phyloP scores from a whole-genome alignment of 2,888 invertebrate species.

The Chirona hameri region DNA sequence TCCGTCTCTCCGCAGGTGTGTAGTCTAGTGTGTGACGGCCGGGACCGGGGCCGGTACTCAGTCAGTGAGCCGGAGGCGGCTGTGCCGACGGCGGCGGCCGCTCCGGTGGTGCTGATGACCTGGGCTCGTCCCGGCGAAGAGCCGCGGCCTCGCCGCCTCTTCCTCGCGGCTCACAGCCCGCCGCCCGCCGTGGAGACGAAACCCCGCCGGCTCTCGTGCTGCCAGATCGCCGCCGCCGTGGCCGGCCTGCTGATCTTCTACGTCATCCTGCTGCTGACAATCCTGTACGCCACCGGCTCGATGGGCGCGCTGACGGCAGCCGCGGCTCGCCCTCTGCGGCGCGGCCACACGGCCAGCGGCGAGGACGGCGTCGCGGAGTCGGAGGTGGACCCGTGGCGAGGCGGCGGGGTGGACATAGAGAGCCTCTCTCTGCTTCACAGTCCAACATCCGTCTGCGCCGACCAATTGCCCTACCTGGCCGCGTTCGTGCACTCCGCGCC shows the following conservation, averaged over 20 bases:
- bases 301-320: neutral
- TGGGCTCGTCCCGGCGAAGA: neutral
- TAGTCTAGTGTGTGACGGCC: neutral
- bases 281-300: constrained; percentile 7
- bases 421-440: neutral
- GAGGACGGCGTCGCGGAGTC: neutral
- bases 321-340: neutral
- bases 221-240: neutral
- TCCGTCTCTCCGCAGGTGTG: neutral
- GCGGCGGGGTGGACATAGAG: neutral
- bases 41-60: neutral
- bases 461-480: constrained; percentile 23
- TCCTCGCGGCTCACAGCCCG: neutral
- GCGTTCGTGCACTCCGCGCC: constrained; percentile 38
- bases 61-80: neutral
- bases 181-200: neutral
- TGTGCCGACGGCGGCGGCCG: neutral
- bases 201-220: constrained; percentile 5
- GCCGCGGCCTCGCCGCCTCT: constrained; percentile 4
- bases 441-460: neutral
- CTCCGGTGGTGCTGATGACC: constrained; percentile 8
- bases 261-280: neutral
- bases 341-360: neutral
- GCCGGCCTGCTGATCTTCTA: neutral
- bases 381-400: too few species aligned